A percentile compares a stretch with the other conserved stretches of the same genome.
These are phyloP conservation scores for Eupsittula cactorum DNA, from an alignment of 2,113 vertebrate species.

Conservation along the genomic window DNA sequence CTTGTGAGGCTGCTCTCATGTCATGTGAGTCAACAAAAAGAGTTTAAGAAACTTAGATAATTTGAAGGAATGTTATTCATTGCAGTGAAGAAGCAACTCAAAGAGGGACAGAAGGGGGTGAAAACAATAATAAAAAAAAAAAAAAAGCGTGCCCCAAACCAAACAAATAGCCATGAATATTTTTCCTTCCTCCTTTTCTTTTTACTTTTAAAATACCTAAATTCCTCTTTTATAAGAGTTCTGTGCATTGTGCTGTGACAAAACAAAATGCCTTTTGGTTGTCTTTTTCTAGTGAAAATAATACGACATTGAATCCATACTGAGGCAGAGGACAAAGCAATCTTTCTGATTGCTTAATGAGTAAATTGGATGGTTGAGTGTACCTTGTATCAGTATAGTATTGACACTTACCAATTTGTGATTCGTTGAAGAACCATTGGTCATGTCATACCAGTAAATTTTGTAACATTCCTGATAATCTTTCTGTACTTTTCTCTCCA, in stretches of 20 bases:
- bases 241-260: conserved; percentile 2
- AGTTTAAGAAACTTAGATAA: conserved; percentile 31
- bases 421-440: neutral
- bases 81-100: neutral
- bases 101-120: neutral
- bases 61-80: conserved; percentile 45
- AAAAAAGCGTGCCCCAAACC: no score
- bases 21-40: conserved; percentile 21
- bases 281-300: neutral
- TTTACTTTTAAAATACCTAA: neutral
- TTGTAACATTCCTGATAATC: neutral
- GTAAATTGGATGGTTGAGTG: neutral
- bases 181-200: neutral
- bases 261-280: conserved; percentile 20
- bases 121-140: neutral
- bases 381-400: neutral
- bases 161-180: neutral
- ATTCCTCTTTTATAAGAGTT: neutral
- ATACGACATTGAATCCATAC: conserved; percentile 13
- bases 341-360: conserved; percentile 1
- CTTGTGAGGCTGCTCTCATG: conserved; percentile 1
- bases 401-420: neutral
- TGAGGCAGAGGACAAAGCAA: conserved; percentile 13
- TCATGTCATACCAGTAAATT: neutral
- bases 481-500: neutral